Base-by-base conservation (phyloP, 2,113 vertebrate species). In the Antennarius striatus region DNA sequence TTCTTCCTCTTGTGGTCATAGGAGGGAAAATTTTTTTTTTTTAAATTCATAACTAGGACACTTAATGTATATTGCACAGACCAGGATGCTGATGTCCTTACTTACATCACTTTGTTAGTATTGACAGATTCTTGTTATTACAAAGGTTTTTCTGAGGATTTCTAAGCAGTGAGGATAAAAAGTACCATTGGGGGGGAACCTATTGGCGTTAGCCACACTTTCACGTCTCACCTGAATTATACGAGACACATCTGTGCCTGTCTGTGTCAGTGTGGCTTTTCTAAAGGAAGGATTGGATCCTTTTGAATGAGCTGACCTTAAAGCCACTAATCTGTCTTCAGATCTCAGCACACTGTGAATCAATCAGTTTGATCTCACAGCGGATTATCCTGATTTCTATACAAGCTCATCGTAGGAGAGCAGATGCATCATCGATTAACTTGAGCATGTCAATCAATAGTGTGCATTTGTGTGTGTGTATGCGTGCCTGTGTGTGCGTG, bases 361-460 rank as follows among this genome's bases (percentile, higher is more conserved):
- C 49, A 67, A 45, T 22, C 32, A 30, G 14, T 60, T 28, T 28
- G 4, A 49, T 29, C 9, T 55, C 30, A 45, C 6, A 0, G 16
- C 52, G 16, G 63, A 69, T 63, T 63, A 59, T 73, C n/a, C 0
- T 68, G 52, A 56, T 51, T 47, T 64, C 55, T 72, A 0, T 32
- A 9, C 32, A 39, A 40, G 46, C 46, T 28, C 45, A 64, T 75
- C 13, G 39, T 15, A 29, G 43, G 61, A 60, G 4, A 17, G 59
- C 51, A 43, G 30, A 65, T 42, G 45, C 29, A 51, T 40, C 55
- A 56, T 63, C 43, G 68, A 29, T 47, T 45, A 10, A 49, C 14
- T 16, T 57, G 0, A 62, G 61, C 51, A 6, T 51, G 67, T 73
- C 56, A 68, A 54, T 78, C 68, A 79, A 16, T 59, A 7, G 47